phyloP scores from a whole-genome alignment of 2,113 vertebrate species.

The Pseudorhombus dupliciocellatus region DNA sequence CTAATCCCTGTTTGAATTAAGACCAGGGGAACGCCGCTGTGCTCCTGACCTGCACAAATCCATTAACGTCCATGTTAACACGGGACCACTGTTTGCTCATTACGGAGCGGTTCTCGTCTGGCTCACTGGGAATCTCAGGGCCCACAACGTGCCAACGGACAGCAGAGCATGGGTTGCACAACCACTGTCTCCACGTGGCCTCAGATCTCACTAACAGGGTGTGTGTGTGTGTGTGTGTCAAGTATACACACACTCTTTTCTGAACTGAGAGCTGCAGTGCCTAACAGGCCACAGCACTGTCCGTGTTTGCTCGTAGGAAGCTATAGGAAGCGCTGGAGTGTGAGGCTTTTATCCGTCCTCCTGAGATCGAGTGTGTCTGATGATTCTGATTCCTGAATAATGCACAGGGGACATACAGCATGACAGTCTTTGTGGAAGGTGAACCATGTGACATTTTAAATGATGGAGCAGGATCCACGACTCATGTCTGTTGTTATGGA shows the following conservation, averaged over 20 bases:
- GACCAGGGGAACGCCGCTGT: slow-evolving; percentile 28
- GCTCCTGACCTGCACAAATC: slow-evolving; percentile 62
- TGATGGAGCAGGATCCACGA: background rate
- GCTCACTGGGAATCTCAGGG: slow-evolving; percentile 33
- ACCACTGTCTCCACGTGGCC: background rate
- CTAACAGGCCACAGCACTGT: background rate
- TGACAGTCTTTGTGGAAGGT: background rate
- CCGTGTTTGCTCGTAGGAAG: slow-evolving; percentile 6
- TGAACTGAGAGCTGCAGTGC: slow-evolving; percentile 4
- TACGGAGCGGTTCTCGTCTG: slow-evolving; percentile 42
- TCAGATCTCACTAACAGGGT: slow-evolving; percentile 5
- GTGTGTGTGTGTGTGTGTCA: slow-evolving; percentile 18
- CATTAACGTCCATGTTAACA: slow-evolving; percentile 67
- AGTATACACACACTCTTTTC: slow-evolving; percentile 8
- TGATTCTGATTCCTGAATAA: slow-evolving; percentile 2
- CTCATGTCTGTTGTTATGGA: background rate
- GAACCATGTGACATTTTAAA: slow-evolving; percentile 13
- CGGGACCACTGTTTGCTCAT: slow-evolving; percentile 54
- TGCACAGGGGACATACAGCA: background rate
- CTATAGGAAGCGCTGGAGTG: slow-evolving; percentile 16
- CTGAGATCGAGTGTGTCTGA: background rate
- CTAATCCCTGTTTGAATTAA: slow-evolving; percentile 61
- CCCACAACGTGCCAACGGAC: slow-evolving; percentile 16
- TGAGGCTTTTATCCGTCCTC: slow-evolving; percentile 22
- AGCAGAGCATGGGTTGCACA: background rate